Evolutionary conservation across 1,140 invertebrate species (phyloP), one percentile per base, ranked within the genome.

Genomic region (Macrobrachium nipponense): DNA sequence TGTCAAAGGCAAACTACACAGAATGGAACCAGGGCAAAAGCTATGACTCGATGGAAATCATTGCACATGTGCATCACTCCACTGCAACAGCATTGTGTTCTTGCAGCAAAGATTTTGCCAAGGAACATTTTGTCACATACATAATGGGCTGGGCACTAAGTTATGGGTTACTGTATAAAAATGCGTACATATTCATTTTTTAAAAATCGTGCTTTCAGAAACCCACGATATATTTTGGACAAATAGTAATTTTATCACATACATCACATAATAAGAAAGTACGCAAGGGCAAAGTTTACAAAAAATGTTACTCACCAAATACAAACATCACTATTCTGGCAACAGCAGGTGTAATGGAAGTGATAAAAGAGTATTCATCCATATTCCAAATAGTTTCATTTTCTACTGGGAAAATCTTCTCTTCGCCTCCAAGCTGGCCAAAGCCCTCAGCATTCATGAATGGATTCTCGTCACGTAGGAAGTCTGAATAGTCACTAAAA

Each of bases 371-470:
- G 14, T 80, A 80, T 12, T 64, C 68, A 44, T 85, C 82, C 20
- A 78, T 12, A 14, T 64, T 44, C 15, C 17, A 36, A n/a, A 18
- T 79, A 15, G 84, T 80, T 18, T 86, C 84, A 58, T 79, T 80
- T 20, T 86, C 84, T 10, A 62, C 59, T 5, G 77, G 60, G 58
- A 64, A 64, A 23, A 59, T 61, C 64, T 75, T 75, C 66, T 86
- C 84, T 6, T 73, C 77, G 0, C n/a, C 27, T 18, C 70, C 27
- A n/a, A 86, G 66, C 5, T 86, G 68, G 0, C 84, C 84, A 43
- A 86, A 86, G 10, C 84, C 84, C 44, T 86, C 78, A 27, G 73
- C 84, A 75, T 86, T 86, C 4, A 86, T 77, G n/a, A 86, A 86
- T 61, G 84, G 84, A 44, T 86, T 86, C 64, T 80, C 77, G 23